Evolutionary conservation across 2,797 vertebrate genomes (phyloP), one percentile per base, ranked within the genome.

Genomic region (Diceros bicornis): DNA sequence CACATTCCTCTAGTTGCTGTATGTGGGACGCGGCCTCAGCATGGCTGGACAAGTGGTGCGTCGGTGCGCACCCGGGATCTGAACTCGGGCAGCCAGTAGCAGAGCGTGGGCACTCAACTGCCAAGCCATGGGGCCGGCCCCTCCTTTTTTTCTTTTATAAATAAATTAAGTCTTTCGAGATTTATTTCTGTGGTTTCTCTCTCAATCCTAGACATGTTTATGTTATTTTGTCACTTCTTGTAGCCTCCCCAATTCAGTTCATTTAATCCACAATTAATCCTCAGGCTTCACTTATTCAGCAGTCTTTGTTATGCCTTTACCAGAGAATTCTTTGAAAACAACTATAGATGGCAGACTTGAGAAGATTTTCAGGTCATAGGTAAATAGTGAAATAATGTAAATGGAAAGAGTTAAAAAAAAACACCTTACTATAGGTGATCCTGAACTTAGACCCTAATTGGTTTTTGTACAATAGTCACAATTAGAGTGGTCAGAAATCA

Each of bases 321-420:
- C 10, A 3, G 86, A 47, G 29, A 74, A 83, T 29, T 78, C 91
- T 86, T 77, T n/a, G 2, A 92, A 92, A 92, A 27, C 91, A 23
- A 57, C 5, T 17, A 0, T 23, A 92, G 44, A 50, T 96, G 66
- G 32, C 72, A 96, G 29, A 74, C 32, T 94, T 81, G 75, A 75
- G 82, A 59, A 74, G 9, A 50, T 83, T 78, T 83, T 89, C 44
- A 79, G 47, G 32, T 97, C 68, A 44, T 92, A 75, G 62, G 47
- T 82, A 69, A 95, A 44, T 91, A 91, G 29, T 95, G 52, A 96
- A 97, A 41, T 89, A n/a, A 62, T 77, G 2, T 32, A 88, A 91
- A 82, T 91, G 50, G 83, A 88, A 83, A 93, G 25, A 37, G 52
- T 41, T 18, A 91, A 83, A 72, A 90, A 62, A 32, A 92, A 69